Evolutionary conservation across 2,888 invertebrate species (phyloP).

Genomic region (Oxystoma pomonae): DNA sequence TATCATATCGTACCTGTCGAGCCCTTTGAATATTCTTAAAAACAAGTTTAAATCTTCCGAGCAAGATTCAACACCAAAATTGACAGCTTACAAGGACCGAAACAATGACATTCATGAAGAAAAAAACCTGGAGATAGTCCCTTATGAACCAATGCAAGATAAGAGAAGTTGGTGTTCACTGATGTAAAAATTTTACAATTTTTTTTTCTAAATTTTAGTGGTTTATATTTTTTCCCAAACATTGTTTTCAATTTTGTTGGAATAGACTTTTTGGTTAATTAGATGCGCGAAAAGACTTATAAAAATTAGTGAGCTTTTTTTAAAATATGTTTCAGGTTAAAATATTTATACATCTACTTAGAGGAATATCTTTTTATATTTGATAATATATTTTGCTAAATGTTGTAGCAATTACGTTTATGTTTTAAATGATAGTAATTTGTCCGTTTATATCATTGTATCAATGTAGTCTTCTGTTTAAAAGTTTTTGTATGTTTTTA

Average conservation of each 20-base stretch:
- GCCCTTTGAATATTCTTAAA: slow-evolving; percentile 36
- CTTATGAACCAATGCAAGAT: slow-evolving; percentile 25
- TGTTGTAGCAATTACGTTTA: too few relatives aligned
- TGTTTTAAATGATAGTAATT: not conserved
- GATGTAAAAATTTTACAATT: slow-evolving; percentile 33
- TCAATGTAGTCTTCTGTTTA: not conserved
- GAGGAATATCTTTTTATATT: too few relatives aligned
- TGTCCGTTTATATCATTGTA: not conserved
- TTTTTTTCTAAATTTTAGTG: too few relatives aligned
- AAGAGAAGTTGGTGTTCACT: slow-evolving; percentile 40
- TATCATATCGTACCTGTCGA: slow-evolving; percentile 36
- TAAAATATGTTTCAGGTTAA: too few relatives aligned
- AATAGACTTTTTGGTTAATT: too few relatives aligned
- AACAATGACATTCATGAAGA: slow-evolving; percentile 29
- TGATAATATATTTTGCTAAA: too few relatives aligned
- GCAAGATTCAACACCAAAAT: slow-evolving; percentile 39
- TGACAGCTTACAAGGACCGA: slow-evolving; percentile 39
- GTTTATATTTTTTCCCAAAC: too few relatives aligned
- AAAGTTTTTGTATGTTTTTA: not conserved
- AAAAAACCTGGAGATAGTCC: slow-evolving; percentile 28
- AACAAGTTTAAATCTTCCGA: slow-evolving; percentile 32
- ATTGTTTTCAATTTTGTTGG: too few relatives aligned
- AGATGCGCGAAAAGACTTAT: too few relatives aligned
- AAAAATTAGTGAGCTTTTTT: too few relatives aligned
- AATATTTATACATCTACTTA: too few relatives aligned